A percentile compares a stretch with the other conserved stretches of the same genome.
Evolutionary conservation across 2,888 invertebrate genomes (phyloP).

Genomic region (Apotomis betuletana): DNA sequence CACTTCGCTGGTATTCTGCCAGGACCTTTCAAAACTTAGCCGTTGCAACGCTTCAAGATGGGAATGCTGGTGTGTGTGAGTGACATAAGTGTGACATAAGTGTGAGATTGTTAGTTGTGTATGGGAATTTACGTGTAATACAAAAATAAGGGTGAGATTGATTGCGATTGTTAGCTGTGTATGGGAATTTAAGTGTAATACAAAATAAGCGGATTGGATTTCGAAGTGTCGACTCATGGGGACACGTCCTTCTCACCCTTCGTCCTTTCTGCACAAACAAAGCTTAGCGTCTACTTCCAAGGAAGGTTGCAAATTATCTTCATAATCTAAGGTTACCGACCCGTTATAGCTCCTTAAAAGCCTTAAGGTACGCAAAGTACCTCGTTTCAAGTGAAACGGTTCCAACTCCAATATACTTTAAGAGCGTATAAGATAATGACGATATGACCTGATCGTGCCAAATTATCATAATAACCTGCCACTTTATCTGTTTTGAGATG

Average conservation of each 20-base stretch:
- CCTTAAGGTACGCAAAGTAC: conserved; percentile 17
- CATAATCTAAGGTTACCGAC: conserved; percentile 22
- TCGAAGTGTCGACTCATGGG: too few relatives aligned
- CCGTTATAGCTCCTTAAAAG: conserved; percentile 22
- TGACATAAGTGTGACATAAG: too few relatives aligned
- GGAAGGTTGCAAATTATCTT: conserved; percentile 10
- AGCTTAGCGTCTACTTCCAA: conserved; percentile 1
- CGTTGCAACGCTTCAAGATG: too few relatives aligned
- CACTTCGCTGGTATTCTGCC: too few relatives aligned
- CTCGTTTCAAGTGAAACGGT: conserved; percentile 13
- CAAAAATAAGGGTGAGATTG: too few relatives aligned
- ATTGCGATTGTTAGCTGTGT: too few relatives aligned
- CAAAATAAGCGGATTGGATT: too few relatives aligned
- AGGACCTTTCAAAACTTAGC: too few relatives aligned
- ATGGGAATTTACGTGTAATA: too few relatives aligned
- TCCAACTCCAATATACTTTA: conserved; percentile 1
- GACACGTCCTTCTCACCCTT: not conserved
- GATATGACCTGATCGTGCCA: not conserved
- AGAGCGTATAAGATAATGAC: conserved; percentile 16
- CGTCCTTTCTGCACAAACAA: not conserved
- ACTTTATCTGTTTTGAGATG: not conserved
- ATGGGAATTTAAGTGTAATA: too few relatives aligned
- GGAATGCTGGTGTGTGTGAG: too few relatives aligned
- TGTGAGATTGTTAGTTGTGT: too few relatives aligned
- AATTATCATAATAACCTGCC: not conserved